Base-by-base conservation (phyloP, 2,113 vertebrate species). In the Megatriorchis doriae region DNA sequence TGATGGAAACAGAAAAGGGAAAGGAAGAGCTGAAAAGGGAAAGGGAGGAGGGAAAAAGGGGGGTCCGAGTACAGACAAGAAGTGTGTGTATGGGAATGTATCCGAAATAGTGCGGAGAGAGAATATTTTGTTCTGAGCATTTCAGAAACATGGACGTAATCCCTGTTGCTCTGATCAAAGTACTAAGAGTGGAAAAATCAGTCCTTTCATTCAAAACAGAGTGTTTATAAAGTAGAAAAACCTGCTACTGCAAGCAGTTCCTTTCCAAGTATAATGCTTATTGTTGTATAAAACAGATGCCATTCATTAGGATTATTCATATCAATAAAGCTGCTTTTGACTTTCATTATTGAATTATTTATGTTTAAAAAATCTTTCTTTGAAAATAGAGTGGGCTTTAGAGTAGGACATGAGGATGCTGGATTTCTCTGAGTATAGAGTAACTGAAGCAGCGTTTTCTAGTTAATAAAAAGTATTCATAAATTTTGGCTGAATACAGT, bases 311-410 rank as follows among this genome's bases (percentile, higher is more conserved):
- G 84, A 77, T 94, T 95, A 91, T 91, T 95, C 84, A 62, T 90
- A 74, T 80, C 74, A 93, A 82, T 92, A 95, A 95, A 95, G 74
- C 78, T 94, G 70, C 66, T 91, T 96, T 94, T 95, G 83, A 93
- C 48, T 58, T 91, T 94, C 89, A 73, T 93, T 94, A 87, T 65
- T 94, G 90, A 95, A 92, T 93, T 90, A 92, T 92, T 94, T 94
- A 92, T 94, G 40, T 91, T 89, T 91, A 81, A 94, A 96, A 82
- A 22, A 7, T 73, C 81, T 94, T 91, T 96, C 90, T 90, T 75
- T 91, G 78, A 53, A 94, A 96, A 79, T 18, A 81, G n/a, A 84
- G 86, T 61, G 48, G 74, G 74, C 58, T 93, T 96, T 82, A 88
- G 74, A 90, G 45, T 73, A 86, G 63, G 81, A 40, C 66, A 48